These are phyloP conservation scores for Phrynosoma blainvillii DNA, from an alignment of 2,113 vertebrate genomes.

Conservation along the genomic window DNA sequence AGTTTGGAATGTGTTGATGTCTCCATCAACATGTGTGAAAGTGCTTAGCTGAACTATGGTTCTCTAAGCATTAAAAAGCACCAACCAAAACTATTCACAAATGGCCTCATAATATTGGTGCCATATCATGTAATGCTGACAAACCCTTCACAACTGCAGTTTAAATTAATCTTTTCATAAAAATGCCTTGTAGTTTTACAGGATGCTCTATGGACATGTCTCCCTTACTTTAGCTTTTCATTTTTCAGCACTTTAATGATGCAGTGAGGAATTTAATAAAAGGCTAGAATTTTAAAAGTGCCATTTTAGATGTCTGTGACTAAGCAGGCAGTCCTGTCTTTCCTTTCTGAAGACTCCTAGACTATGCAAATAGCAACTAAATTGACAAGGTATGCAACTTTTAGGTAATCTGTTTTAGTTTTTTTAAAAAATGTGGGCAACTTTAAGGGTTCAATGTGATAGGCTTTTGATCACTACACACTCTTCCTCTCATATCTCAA, in stretches of 20 bases:
- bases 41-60: background rate
- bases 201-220: slow-evolving; percentile 13
- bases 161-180: slow-evolving; percentile 18
- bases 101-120: slow-evolving; percentile 6
- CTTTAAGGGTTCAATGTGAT: background rate
- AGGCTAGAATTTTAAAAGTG: slow-evolving; percentile 19
- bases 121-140: background rate
- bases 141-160: background rate
- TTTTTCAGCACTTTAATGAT: slow-evolving; percentile 34
- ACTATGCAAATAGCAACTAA: background rate
- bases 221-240: slow-evolving; percentile 10
- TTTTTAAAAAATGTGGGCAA: background rate
- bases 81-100: background rate
- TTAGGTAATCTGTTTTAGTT: background rate
- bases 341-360: background rate
- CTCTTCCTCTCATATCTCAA: background rate
- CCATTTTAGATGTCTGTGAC: slow-evolving; percentile 2
- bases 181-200: slow-evolving; percentile 20
- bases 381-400: background rate
- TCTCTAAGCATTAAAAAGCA: background rate
- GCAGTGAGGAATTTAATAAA: slow-evolving; percentile 18
- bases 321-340: background rate
- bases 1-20: background rate
- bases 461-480: background rate
- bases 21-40: slow-evolving; percentile 2